These are phyloP conservation scores for Rambutsinella grinnellia DNA, from an alignment of 2,888 invertebrate species.

Conservation along the genomic window DNA sequence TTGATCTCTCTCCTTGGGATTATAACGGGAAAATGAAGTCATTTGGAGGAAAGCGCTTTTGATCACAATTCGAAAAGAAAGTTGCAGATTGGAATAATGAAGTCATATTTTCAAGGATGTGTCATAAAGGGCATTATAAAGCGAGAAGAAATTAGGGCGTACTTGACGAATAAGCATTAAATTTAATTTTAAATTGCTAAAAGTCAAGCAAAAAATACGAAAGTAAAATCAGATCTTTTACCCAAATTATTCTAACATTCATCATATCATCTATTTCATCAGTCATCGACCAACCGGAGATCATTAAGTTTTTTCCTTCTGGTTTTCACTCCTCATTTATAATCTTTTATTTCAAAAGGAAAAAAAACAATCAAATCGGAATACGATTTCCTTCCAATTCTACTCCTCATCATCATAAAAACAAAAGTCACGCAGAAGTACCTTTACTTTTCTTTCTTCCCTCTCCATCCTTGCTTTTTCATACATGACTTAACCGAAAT, in stretches of 20 bases:
- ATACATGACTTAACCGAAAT: slow-evolving; percentile 14
- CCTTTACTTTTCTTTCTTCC: neutral
- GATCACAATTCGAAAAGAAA: slow-evolving; percentile 24
- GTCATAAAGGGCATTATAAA: too few species aligned
- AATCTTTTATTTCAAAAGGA: neutral
- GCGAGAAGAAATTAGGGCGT: slow-evolving; percentile 8
- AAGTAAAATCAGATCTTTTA: too few species aligned
- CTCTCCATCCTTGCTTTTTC: slow-evolving; percentile 11
- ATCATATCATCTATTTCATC: neutral
- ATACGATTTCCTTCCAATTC: slow-evolving; percentile 14
- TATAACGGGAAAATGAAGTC: slow-evolving; percentile 26
- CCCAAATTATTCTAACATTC: slow-evolving; percentile 17
- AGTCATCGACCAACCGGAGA: neutral
- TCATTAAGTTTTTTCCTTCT: neutral
- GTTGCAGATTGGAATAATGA: too few species aligned
- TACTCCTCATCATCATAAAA: neutral
- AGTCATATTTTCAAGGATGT: too few species aligned
- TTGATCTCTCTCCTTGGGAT: slow-evolving; percentile 22
- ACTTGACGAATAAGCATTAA: too few species aligned
- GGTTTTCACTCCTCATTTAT: slow-evolving; percentile 3
- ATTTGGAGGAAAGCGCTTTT: slow-evolving; percentile 35
- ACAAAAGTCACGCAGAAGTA: neutral
- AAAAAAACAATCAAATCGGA: slow-evolving; percentile 12
- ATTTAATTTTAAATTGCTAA: too few species aligned
- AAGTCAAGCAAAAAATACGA: too few species aligned